Evolutionary conservation across 2,797 vertebrate species (phyloP).

Genomic region (Bucorvus abyssinicus): DNA sequence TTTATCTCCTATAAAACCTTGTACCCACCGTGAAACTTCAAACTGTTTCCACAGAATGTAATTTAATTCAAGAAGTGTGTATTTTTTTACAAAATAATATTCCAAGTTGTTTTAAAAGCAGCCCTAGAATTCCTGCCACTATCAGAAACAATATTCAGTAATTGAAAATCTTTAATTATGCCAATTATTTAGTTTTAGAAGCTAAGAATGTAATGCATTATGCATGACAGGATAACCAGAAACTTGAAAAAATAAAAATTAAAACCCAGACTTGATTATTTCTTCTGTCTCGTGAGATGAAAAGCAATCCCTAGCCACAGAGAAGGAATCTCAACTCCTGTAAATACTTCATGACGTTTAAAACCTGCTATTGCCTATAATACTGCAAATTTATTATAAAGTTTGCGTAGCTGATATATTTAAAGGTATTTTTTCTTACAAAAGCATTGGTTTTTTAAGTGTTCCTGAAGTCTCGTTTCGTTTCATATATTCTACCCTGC

Average conservation of each 20-base stretch:
- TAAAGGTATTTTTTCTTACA: neutral
- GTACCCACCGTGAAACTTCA: neutral
- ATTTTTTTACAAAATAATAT: neutral
- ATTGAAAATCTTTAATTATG: slow-evolving; percentile 15
- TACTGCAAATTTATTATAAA: neutral
- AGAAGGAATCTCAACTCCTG: neutral
- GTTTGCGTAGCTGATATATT: neutral
- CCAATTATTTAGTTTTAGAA: slow-evolving; percentile 44
- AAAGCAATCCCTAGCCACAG: neutral
- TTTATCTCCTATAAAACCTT: neutral
- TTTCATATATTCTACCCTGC: neutral
- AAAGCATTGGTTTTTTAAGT: neutral
- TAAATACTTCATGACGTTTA: neutral
- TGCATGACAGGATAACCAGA: neutral
- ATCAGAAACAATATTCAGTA: neutral
- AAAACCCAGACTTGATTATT: neutral
- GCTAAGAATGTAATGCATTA: neutral
- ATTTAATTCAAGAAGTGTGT: slow-evolving; percentile 1
- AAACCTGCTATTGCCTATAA: neutral
- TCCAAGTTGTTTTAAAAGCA: neutral
- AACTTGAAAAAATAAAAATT: neutral
- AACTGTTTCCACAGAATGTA: neutral
- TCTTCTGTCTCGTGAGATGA: slow-evolving; percentile 27
- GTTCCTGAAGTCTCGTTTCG: neutral
- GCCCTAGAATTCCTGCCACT: neutral